A percentile compares a stretch with the other conserved stretches of the same genome.
phyloP scores from a whole-genome alignment of 1,140 invertebrate species.

The Aphelenchoides besseyi region DNA sequence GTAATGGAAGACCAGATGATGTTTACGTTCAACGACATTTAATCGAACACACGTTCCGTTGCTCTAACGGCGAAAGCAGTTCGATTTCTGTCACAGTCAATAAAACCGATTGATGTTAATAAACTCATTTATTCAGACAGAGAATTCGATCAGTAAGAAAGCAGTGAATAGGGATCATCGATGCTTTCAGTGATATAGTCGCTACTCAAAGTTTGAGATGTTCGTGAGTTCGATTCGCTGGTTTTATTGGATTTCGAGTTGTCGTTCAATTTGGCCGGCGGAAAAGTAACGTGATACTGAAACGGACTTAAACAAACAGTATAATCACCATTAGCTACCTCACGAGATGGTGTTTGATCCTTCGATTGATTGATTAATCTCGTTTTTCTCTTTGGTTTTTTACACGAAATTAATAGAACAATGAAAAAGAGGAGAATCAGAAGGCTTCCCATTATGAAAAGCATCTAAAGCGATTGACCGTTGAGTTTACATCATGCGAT shows the following conservation, averaged over 20 bases:
- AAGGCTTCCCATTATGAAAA: not conserved
- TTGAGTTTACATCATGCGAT: no score
- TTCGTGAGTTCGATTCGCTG: no score
- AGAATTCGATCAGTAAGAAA: conserved; percentile 1
- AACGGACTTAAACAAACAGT: no score
- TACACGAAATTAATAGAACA: not conserved
- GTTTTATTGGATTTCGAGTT: no score
- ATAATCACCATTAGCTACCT: no score
- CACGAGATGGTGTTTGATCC: not conserved
- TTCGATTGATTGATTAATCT: not conserved
- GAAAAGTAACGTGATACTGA: not conserved
- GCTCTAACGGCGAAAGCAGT: not conserved
- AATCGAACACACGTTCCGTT: not conserved
- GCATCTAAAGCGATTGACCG: not conserved
- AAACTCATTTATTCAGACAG: not conserved
- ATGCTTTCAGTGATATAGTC: not conserved
- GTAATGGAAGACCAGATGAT: not conserved
- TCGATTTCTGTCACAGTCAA: not conserved
- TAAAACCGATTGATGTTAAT: not conserved
- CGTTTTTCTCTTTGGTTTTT: not conserved
- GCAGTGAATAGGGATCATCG: not conserved
- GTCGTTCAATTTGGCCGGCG: not conserved
- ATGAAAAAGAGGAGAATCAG: not conserved
- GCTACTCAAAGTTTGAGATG: not conserved
- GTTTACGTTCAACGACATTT: not conserved